Conservation (phyloP, 2,797 vertebrate genomes). For the Podargus strigoides region DNA sequence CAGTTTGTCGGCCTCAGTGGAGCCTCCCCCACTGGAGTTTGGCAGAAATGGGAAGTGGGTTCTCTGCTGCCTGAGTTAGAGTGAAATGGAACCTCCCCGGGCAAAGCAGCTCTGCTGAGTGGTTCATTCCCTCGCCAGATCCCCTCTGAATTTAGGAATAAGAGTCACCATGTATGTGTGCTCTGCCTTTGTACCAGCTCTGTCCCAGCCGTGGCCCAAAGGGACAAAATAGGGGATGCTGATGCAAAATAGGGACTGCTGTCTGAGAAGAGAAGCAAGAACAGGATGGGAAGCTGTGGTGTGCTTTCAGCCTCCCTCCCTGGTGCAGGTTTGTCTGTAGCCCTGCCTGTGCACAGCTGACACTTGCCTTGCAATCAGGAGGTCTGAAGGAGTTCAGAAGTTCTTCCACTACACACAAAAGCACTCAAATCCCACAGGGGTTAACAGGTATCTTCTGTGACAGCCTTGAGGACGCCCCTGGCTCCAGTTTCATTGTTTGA, state of each 20-base stretch:
- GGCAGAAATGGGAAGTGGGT: neutral
- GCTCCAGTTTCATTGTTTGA: neutral
- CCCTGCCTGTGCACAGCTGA: neutral
- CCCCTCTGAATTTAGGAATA: neutral
- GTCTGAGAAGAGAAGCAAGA: neutral
- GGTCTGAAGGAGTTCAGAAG: neutral
- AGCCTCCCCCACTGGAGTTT: neutral
- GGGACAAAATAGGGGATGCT: neutral
- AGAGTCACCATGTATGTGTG: rapidly evolving
- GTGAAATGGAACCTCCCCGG: neutral
- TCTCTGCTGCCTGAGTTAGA: neutral
- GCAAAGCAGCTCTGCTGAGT: neutral
- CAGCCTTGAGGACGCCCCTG: neutral
- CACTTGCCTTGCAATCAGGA: neutral
- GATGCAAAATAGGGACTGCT: neutral
- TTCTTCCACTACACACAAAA: neutral
- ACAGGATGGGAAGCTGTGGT: neutral
- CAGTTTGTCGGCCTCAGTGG: neutral
- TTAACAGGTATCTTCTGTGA: neutral
- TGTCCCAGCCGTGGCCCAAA: neutral
- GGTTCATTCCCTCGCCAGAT: neutral
- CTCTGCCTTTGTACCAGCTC: neutral
- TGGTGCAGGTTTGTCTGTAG: neutral
- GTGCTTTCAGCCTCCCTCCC: neutral
- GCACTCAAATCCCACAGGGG: neutral